Conservation (phyloP, 1,140 invertebrate species). For the Zaprionus capensis region DNA sequence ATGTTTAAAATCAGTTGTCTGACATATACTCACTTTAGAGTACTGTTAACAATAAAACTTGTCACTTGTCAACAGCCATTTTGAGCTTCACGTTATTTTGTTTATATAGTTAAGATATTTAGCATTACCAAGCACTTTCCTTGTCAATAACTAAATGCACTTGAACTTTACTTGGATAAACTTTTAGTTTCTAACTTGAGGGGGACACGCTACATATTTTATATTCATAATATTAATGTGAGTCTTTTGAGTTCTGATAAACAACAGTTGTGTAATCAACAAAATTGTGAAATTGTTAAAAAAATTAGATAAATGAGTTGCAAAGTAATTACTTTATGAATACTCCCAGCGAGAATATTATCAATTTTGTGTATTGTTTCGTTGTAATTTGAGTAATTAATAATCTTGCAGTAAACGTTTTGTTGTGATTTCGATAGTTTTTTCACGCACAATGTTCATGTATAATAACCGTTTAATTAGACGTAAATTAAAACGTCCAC, state of each 20-base stretch:
- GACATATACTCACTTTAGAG: not conserved
- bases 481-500: constrained; percentile 70
- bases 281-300: not conserved
- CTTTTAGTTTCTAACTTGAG: not conserved
- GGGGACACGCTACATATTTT: not conserved
- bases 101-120: constrained; percentile 12
- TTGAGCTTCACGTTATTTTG: not conserved
- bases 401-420: constrained; percentile 50
- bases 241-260: not conserved
- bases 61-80: constrained; percentile 12
- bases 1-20: not conserved
- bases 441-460: constrained; percentile 49
- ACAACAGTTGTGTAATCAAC: not conserved
- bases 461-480: constrained; percentile 33
- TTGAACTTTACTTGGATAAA: constrained; percentile 2
- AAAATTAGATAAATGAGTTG: not conserved
- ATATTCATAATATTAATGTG: not conserved
- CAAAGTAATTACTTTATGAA: not conserved
- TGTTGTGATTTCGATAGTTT: constrained; percentile 12
- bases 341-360: not conserved
- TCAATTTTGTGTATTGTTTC: constrained; percentile 32
- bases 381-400: constrained; percentile 8
- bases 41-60: constrained; percentile 12
- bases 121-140: constrained; percentile 16
- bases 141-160: constrained; percentile 1